Conservation (phyloP, 2,113 vertebrate genomes). For the Gymnorhina tibicen region DNA sequence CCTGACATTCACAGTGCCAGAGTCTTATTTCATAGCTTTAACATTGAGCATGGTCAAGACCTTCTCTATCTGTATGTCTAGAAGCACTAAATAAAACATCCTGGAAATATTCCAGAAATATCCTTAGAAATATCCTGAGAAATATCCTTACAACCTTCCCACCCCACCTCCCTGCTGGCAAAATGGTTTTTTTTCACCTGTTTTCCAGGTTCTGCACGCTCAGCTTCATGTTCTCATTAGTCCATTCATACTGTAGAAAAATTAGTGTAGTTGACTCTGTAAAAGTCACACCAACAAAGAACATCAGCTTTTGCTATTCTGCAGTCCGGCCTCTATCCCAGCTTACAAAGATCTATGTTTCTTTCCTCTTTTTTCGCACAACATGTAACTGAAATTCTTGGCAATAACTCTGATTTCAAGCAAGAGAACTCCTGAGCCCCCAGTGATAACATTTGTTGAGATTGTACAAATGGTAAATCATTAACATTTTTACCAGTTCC, state of each 20-base stretch:
- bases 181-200: not conserved
- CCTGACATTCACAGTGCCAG: not conserved
- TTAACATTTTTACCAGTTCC: not conserved
- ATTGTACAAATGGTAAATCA: not conserved
- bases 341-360: fast-evolving
- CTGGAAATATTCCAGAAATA: not conserved
- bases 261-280: not conserved
- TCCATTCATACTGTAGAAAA: not conserved
- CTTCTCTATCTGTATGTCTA: not conserved
- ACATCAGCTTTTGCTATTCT: not conserved
- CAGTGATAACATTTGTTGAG: not conserved
- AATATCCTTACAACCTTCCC: not conserved
- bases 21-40: not conserved
- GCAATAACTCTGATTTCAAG: not conserved
- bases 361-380: not conserved
- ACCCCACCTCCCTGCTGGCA: fast-evolving
- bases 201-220: not conserved
- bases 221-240: not conserved
- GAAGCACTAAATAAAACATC: not conserved
- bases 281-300: not conserved
- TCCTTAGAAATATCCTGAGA: not conserved
- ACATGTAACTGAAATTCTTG: not conserved
- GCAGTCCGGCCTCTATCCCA: not conserved
- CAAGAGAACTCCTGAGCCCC: not conserved
- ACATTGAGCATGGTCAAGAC: not conserved